Conservation (phyloP, 2,888 invertebrate species). For the Seira musarum region DNA sequence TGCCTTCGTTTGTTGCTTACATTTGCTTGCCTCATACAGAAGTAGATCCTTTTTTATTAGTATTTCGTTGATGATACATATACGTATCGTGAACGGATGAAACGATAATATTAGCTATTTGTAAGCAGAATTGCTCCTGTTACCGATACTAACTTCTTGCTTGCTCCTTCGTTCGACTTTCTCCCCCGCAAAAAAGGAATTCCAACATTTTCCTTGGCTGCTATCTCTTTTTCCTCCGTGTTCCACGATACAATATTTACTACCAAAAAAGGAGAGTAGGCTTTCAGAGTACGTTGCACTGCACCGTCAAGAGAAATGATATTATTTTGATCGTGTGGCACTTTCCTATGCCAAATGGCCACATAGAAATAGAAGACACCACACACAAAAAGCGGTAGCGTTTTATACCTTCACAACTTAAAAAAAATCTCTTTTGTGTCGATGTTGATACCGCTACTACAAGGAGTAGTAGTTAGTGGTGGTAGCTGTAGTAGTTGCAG, state of each 20-base stretch:
- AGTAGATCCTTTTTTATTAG: background rate
- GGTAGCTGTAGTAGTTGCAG: too few species aligned
- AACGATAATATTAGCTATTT: conserved; percentile 33
- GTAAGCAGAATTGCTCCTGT: conserved; percentile 31
- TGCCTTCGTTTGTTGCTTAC: background rate
- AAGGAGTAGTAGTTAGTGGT: background rate
- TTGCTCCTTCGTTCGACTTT: background rate
- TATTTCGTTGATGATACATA: background rate
- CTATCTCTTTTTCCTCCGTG: conserved; percentile 14
- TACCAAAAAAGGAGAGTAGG: conserved; percentile 14
- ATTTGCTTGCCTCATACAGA: background rate
- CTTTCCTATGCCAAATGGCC: conserved; percentile 50
- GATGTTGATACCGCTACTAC: conserved; percentile 31
- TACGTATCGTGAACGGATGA: conserved; percentile 22
- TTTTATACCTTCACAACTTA: background rate
- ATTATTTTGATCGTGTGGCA: conserved; percentile 42
- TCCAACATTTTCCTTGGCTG: background rate
- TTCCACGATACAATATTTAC: conserved; percentile 11
- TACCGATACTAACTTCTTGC: conserved; percentile 26
- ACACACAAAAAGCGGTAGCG: conserved; percentile 7
- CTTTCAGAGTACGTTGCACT: conserved; percentile 15
- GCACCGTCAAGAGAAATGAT: conserved; percentile 23
- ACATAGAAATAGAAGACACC: conserved; percentile 53
- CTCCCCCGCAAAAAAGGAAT: background rate
- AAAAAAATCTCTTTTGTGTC: background rate